A percentile compares a stretch with the other conserved stretches of the same genome.
phyloP scores from a whole-genome alignment of 2,888 invertebrate species.

The Plusia festucae region DNA sequence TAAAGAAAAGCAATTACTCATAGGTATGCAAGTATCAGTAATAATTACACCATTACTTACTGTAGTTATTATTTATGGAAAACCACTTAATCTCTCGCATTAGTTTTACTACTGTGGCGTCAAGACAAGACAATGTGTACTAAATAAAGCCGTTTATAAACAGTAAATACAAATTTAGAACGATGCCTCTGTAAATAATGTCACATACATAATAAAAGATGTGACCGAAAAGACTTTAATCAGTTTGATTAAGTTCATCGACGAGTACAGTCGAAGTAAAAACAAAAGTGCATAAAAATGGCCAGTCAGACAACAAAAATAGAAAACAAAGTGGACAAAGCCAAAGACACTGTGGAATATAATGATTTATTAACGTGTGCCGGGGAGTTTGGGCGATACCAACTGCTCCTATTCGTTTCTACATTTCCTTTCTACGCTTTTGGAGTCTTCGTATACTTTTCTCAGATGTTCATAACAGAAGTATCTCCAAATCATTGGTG shows the following conservation, averaged over 20 bases:
- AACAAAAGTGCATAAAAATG: constrained; percentile 50
- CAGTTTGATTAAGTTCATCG: constrained; percentile 28
- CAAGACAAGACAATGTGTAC: constrained; percentile 37
- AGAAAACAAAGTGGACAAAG: constrained; percentile 36
- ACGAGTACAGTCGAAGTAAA: constrained; percentile 17
- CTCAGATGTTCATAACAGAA: constrained; percentile 71
- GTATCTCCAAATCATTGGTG: constrained; percentile 72
- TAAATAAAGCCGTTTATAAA: constrained; percentile 30
- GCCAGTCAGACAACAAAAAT: constrained; percentile 17
- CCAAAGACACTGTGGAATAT: constrained; percentile 61
- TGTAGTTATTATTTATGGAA: constrained; percentile 37
- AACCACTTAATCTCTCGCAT: constrained; percentile 35
- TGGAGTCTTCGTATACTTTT: constrained; percentile 67
- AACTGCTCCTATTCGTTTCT: constrained; percentile 63
- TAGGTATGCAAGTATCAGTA: background rate
- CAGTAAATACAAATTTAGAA: constrained; percentile 27
- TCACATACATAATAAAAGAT: constrained; percentile 41
- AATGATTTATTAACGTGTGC: constrained; percentile 69
- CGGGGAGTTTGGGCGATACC: constrained; percentile 70
- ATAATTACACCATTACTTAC: background rate
- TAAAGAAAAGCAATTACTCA: background rate
- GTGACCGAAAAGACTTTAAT: constrained; percentile 20
- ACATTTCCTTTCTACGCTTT: constrained; percentile 69
- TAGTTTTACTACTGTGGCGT: constrained; percentile 25
- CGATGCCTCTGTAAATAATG: constrained; percentile 34